Evolutionary conservation across 2,797 vertebrate species (phyloP), one percentile per base, ranked within the genome.

Genomic region (Pangasius macronema): DNA sequence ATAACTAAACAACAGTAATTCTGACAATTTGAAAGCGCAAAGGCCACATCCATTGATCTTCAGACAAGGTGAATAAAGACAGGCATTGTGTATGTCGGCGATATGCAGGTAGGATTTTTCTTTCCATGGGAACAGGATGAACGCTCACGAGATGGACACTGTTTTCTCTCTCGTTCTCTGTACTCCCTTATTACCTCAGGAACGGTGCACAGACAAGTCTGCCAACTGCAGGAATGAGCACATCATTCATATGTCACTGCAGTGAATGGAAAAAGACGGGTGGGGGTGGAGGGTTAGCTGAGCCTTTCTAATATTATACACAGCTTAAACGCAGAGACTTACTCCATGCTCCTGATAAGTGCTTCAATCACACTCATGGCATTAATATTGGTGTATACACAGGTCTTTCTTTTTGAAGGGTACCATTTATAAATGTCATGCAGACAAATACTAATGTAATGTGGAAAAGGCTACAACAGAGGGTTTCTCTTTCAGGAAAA

Each of bases 261-360:
- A 10, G 22, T 36, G 30, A 88, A 49, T 39, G 76, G 85, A 84
- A 87, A 87, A 87, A 83, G 61, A 33, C 14, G 6, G 22, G 85
- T 53, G 85, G 76, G 73, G 82, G 55, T 57, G 75, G 85, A 61
- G 53, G 72, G 27, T 72, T 61, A 77, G 61, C 77, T 65, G 39
- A 86, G 72, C 82, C 30, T 59, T 87, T 85, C 87, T 90, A 91
- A 87, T 88, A 88, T 90, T 91, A 91, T 72, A 86, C 82, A 68
- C 22, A 70, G 73, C 83, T 82, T 84, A 90, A 79, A 84, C 77
- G 79, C 81, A 84, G 86, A 85, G 90, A 87, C 89, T 89, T 77
- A 88, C 42, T 10, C 67, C 57, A 20, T 75, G 36, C 86, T 79
- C 83, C 73, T 72, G 82, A 33, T 83, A 68, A 68, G 57, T 36